Evolutionary conservation across 1,140 invertebrate genomes (phyloP), one percentile per base, ranked within the genome.

Genomic region (Drosophila ambigua): DNA sequence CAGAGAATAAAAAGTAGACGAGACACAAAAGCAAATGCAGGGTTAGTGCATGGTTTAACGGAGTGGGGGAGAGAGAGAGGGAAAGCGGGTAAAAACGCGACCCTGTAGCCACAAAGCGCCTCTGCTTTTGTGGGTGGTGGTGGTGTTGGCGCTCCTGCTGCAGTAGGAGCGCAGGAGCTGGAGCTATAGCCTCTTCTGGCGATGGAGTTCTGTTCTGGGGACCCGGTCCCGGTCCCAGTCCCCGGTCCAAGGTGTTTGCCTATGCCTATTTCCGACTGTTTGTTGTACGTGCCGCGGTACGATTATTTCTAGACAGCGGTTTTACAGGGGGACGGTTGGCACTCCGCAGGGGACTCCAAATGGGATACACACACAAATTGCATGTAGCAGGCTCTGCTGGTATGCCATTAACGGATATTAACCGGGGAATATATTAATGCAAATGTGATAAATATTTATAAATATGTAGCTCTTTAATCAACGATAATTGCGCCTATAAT

Each of bases 51-150:
- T 39, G 11, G 0, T 5, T 0, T 13, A 39, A 66, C 31, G 35
- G 35, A 35, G n/a, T 28, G 44, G 13, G 54, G 46, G 44, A 68
- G 55, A 43, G 23, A 48, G 63, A 67, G 28, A 61, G 63, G 48
- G 65, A 53, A 63, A 55, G 59, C 60, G 57, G 60, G 73, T 50
- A 57, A 52, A 46, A 66, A 61, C 72, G 69, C 71, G 68, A 74
- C 60, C 58, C 77, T 64, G 73, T 68, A 82, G 79, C 68, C 61
- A 54, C 62, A 72, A 69, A 85, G 75, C 58, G 59, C 68, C 82
- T 72, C 69, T 82, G 63, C 72, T 87, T 67, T 85, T 85, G 82
- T 88, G 82, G 82, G 78, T 88, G 82, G 74, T 83, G 74, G 48
- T 9, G 58, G 28, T 20, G n/a, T n/a, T n/a, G 71, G 45, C 43